Conservation (phyloP, 2,888 invertebrate species). For the Gryllus longicercus region DNA sequence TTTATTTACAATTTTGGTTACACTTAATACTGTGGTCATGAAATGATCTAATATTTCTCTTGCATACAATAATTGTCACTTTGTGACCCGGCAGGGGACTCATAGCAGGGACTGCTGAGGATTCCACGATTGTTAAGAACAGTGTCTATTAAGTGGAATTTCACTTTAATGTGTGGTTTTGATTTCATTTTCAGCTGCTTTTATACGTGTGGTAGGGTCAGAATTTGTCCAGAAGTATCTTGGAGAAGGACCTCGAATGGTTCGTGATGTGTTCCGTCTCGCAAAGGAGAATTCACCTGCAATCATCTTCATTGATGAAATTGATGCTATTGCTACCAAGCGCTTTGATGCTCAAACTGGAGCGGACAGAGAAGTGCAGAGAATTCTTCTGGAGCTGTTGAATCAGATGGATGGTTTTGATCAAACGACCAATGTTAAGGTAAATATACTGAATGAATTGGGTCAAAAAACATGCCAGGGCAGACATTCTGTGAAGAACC, state of each 20-base stretch:
- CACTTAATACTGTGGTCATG: too few species aligned
- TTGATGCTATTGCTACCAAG: slow-evolving; percentile 99
- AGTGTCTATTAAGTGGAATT: not conserved
- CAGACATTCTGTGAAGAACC: too few species aligned
- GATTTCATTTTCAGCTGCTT: slow-evolving; percentile 68
- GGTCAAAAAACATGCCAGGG: too few species aligned
- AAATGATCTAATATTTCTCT: too few species aligned
- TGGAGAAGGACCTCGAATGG: slow-evolving; percentile 99
- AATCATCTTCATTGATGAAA: slow-evolving; percentile 99
- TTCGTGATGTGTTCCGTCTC: slow-evolving; percentile 95
- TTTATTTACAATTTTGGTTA: too few species aligned
- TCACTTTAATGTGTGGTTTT: slow-evolving; percentile 25
- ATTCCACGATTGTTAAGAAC: too few species aligned
- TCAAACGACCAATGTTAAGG: slow-evolving; percentile 99
- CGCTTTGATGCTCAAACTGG: slow-evolving; percentile 98
- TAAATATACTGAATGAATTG: slow-evolving; percentile 39
- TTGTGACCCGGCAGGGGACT: too few species aligned
- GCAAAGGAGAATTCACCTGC: slow-evolving; percentile 99
- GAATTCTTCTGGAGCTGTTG: slow-evolving; percentile 91
- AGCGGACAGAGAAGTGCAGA: slow-evolving; percentile 96
- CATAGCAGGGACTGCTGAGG: too few species aligned
- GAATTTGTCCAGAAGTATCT: slow-evolving; percentile 99
- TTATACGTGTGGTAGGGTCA: slow-evolving; percentile 97
- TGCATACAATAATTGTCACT: too few species aligned
- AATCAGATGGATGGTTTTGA: slow-evolving; percentile 99